These are phyloP conservation scores for Varanus salvator DNA, from an alignment of 2,113 vertebrate species.

Conservation along the genomic window DNA sequence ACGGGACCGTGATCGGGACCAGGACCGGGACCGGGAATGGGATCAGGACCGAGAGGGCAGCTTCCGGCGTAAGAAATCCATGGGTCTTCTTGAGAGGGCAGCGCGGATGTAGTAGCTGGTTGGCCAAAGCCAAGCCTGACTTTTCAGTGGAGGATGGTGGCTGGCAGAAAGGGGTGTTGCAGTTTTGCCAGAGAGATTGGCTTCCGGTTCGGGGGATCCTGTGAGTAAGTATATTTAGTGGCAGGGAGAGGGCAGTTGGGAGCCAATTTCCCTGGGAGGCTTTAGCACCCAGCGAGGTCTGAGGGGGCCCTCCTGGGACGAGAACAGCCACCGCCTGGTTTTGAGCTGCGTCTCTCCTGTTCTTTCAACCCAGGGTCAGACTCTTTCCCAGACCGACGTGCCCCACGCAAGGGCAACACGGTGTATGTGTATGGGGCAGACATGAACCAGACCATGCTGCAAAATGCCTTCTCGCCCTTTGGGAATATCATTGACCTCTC, in stretches of 20 bases:
- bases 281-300: background rate
- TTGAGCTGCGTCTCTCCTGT: background rate
- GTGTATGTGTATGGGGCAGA: slow-evolving; percentile 89
- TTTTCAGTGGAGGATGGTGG: background rate
- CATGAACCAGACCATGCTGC: slow-evolving; percentile 84
- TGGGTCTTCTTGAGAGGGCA: background rate
- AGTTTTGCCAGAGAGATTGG: background rate
- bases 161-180: background rate
- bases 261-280: background rate
- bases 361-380: slow-evolving; percentile 80
- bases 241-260: background rate
- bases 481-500: slow-evolving; percentile 93
- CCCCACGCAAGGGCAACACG: slow-evolving; percentile 89
- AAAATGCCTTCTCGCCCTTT: slow-evolving; percentile 84
- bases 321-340: background rate
- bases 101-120: background rate
- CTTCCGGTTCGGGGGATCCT: too few relatives aligned
- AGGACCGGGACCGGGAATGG: slow-evolving; percentile 70
- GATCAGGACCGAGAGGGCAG: slow-evolving; percentile 73
- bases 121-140: background rate
- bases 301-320: background rate
- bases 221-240: background rate
- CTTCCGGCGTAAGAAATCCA: slow-evolving; percentile 81
- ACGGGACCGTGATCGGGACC: slow-evolving; percentile 67
- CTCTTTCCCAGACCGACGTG: slow-evolving; percentile 85